Percentiles rank a stretch among this genome's conserved stretches.
Conservation (phyloP, 2,113 vertebrate genomes). For the Crocuta crocuta region DNA sequence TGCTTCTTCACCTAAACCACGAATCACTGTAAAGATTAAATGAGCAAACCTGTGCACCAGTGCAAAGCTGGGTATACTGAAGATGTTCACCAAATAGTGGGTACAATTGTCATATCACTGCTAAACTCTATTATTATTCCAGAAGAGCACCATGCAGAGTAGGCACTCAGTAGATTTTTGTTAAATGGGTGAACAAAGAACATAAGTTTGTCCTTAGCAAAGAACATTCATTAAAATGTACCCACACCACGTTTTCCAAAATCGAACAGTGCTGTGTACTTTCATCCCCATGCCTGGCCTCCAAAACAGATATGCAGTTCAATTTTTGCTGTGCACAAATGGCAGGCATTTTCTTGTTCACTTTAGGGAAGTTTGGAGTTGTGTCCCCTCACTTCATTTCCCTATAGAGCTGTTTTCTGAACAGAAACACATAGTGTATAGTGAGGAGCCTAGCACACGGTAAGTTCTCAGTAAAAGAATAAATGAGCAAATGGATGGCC, state of each 20-base stretch:
- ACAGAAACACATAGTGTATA: no score
- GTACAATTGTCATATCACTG: no score
- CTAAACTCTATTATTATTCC: neutral
- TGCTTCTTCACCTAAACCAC: neutral
- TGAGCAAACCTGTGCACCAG: neutral
- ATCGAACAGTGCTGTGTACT: neutral
- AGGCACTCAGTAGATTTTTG: neutral
- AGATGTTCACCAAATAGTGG: no score
- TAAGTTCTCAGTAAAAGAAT: rapidly evolving
- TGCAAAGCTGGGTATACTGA: no score
- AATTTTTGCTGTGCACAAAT: neutral
- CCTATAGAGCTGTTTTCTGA: neutral
- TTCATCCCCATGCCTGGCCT: neutral
- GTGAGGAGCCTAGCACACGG: rapidly evolving
- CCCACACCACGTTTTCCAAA: neutral
- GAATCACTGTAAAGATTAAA: neutral
- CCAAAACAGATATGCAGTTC: neutral
- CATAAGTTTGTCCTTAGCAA: neutral
- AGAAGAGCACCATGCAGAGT: neutral
- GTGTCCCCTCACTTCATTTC: neutral
- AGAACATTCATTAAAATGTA: neutral
- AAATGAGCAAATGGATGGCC: neutral
- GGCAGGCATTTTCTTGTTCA: neutral
- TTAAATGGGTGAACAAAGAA: neutral
- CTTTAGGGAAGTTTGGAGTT: neutral